A percentile compares a stretch with the other conserved stretches of the same genome.
These are phyloP conservation scores for Diacarnus erythraeanus DNA, from an alignment of 37 sponge, comb jelly and placozoan species.

Conservation along the genomic window DNA sequence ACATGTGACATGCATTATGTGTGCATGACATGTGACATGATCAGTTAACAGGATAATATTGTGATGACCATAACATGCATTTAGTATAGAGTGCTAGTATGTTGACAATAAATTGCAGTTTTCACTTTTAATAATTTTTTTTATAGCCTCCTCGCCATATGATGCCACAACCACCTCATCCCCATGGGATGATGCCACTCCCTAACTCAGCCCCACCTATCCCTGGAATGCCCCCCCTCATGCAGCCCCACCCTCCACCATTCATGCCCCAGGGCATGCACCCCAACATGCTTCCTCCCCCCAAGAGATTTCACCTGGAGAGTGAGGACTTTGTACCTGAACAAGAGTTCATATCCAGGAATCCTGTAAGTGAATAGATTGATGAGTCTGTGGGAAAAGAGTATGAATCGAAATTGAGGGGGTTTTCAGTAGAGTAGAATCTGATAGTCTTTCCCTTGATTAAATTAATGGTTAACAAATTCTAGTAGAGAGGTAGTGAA, in stretches of 20 bases:
- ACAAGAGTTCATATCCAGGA: conserved; percentile 56
- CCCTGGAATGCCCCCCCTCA: conserved; percentile 11
- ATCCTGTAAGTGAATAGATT: conserved; percentile 82
- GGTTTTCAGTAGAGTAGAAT: too few species aligned
- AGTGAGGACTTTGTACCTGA: conserved; percentile 68
- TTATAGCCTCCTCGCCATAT: conserved; percentile 2
- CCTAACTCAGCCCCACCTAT: conserved; percentile 18
- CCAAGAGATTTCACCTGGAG: conserved; percentile 56
- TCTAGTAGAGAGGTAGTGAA: too few species aligned
- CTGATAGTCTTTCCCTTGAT: too few species aligned
- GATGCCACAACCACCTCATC: not conserved
- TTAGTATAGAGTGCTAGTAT: too few species aligned
- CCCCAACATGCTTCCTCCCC: conserved; percentile 38
- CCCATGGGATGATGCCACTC: not conserved
- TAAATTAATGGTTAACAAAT: too few species aligned
- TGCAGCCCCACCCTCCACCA: not conserved
- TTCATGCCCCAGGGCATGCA: not conserved
- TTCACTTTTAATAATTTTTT: not conserved
- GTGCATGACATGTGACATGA: too few species aligned
- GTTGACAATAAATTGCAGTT: too few species aligned
- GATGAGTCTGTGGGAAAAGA: too few species aligned
- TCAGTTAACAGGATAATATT: too few species aligned
- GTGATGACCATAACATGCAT: too few species aligned
- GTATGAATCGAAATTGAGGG: too few species aligned
- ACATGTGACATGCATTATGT: too few species aligned